These are phyloP conservation scores for Clitarchus hookeri DNA, from an alignment of 2,888 invertebrate species.

Conservation along the genomic window DNA sequence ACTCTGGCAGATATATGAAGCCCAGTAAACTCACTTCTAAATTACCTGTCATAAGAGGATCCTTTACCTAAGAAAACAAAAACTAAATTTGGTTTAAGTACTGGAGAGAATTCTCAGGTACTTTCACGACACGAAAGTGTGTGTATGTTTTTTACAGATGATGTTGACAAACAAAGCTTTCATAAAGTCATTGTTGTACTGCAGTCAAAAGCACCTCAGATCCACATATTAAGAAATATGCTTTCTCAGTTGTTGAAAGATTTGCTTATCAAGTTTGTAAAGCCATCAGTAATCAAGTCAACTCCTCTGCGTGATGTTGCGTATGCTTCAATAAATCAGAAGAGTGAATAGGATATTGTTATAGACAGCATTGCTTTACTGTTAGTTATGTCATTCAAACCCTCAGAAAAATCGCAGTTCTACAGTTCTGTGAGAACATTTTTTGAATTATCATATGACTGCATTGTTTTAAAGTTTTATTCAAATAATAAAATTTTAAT, in stretches of 20 bases:
- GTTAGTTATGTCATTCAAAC: neutral
- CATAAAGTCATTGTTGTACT: neutral
- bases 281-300: neutral
- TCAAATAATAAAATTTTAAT: too few relatives aligned
- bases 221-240: slow-evolving; percentile 1
- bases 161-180: neutral
- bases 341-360: neutral
- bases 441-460: too few relatives aligned
- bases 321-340: neutral
- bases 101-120: neutral
- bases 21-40: neutral
- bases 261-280: neutral
- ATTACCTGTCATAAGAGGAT: neutral
- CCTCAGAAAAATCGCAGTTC: neutral
- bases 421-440: slow-evolving; percentile 14
- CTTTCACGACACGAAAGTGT: neutral
- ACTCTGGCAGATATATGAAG: neutral
- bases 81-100: neutral
- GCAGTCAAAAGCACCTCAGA: neutral
- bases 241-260: neutral
- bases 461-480: too few relatives aligned
- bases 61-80: neutral
- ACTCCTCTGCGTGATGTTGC: neutral
- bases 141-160: neutral
- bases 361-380: neutral